A percentile compares a stretch with the other conserved stretches of the same genome.
These are phyloP conservation scores for Anoura caudifer DNA, from an alignment of 2,113 vertebrate species.

Conservation along the genomic window DNA sequence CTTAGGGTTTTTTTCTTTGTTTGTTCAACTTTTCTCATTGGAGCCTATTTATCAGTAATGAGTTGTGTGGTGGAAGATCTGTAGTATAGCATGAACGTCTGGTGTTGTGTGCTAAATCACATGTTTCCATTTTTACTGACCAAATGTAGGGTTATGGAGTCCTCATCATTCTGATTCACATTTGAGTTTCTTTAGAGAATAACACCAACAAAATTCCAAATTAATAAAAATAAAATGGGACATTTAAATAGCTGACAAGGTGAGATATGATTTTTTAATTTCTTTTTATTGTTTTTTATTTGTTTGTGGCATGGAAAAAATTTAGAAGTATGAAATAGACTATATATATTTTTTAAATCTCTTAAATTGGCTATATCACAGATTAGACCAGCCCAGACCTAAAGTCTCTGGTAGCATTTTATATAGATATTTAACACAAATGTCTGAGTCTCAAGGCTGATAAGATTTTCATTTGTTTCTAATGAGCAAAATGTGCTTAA, in stretches of 20 bases:
- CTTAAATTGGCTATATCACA: conserved; percentile 13
- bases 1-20: not conserved
- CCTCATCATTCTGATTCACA: not conserved
- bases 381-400: conserved; percentile 19
- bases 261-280: conserved; percentile 46
- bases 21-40: not conserved
- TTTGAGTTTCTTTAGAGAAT: not conserved
- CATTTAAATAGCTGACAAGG: conserved; percentile 28
- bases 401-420: conserved; percentile 41
- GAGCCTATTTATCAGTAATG: not conserved
- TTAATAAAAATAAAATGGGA: conserved; percentile 39
- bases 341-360: conserved; percentile 57
- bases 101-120: not conserved
- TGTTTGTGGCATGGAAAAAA: conserved; percentile 19
- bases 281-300: conserved; percentile 41
- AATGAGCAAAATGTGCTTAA: conserved; percentile 66
- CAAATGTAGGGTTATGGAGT: not conserved
- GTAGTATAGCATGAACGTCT: not conserved
- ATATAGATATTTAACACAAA: conserved; percentile 63
- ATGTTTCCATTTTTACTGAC: not conserved
- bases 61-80: not conserved
- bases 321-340: conserved; percentile 53
- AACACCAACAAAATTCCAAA: conserved; percentile 32
- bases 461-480: conserved; percentile 72
- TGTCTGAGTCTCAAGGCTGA: conserved; percentile 53